A percentile compares a stretch with the other conserved stretches of the same genome.
Evolutionary conservation across 2,797 vertebrate species (phyloP).

Genomic region (Anguilla megastoma): DNA sequence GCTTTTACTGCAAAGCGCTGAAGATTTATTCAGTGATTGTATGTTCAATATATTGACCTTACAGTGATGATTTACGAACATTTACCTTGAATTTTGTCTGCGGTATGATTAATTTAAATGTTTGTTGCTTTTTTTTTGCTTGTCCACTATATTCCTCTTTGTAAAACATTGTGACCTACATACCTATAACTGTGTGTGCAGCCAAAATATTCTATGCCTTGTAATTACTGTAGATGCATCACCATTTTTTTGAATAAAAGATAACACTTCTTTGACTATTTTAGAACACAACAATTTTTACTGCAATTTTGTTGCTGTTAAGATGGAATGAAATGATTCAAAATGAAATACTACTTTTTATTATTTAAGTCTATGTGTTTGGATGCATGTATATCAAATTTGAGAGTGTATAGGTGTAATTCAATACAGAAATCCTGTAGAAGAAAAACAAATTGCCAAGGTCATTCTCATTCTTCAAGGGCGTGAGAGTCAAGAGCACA

Average conservation of each 20-base stretch:
- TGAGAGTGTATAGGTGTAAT: neutral
- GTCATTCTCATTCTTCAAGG: neutral
- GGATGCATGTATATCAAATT: neutral
- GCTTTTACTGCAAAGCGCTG: neutral
- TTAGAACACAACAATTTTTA: neutral
- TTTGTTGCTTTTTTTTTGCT: neutral
- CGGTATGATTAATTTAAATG: neutral
- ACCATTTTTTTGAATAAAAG: neutral
- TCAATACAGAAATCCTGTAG: neutral
- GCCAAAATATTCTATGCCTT: neutral
- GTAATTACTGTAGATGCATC: neutral
- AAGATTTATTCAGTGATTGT: neutral
- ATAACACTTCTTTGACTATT: neutral
- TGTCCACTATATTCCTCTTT: neutral
- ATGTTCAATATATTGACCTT: neutral
- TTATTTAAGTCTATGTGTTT: neutral
- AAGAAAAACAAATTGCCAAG: neutral
- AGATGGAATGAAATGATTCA: neutral
- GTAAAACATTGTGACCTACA: slow-evolving; percentile 10
- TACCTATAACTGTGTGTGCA: neutral
- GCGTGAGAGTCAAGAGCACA: neutral
- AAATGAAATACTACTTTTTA: neutral
- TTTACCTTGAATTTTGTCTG: neutral
- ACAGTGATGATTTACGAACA: neutral
- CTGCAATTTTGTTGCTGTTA: no score